A percentile compares a stretch with the other conserved stretches of the same genome.
Conservation (phyloP, 2,888 invertebrate species). For the Eilema depressum region DNA sequence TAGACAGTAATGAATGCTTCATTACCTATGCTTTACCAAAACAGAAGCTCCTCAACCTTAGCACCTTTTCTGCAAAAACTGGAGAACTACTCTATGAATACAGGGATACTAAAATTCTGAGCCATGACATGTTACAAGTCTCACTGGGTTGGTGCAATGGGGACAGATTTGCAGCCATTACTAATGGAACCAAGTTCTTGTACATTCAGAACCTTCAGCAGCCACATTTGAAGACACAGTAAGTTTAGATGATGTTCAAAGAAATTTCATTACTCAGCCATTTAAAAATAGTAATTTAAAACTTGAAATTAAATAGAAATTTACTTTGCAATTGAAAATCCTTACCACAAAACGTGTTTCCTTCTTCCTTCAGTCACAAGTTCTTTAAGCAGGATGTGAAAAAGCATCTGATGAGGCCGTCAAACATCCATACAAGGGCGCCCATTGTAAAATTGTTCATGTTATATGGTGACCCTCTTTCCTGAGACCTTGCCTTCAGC, state of each 20-base stretch:
- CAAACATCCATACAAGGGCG: too few species aligned
- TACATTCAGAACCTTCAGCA: conserved; percentile 74
- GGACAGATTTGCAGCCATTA: conserved; percentile 75
- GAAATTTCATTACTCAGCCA: too few species aligned
- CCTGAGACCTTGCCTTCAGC: too few species aligned
- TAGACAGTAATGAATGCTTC: conserved; percentile 74
- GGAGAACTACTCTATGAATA: conserved; percentile 65
- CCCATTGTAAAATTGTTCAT: too few species aligned
- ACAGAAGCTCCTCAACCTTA: conserved; percentile 51
- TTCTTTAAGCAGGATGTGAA: too few species aligned
- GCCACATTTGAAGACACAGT: conserved; percentile 67
- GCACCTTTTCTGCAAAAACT: conserved; percentile 67
- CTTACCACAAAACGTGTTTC: too few species aligned
- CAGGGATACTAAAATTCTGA: conserved; percentile 35
- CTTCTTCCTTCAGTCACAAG: too few species aligned
- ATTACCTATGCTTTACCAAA: conserved; percentile 55
- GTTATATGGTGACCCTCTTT: too few species aligned
- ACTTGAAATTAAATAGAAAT: too few species aligned
- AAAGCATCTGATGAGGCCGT: too few species aligned
- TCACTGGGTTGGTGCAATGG: conserved; percentile 75
- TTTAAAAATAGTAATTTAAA: too few species aligned
- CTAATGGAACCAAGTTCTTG: conserved; percentile 72
- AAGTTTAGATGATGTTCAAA: conserved; percentile 52
- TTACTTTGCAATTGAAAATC: too few species aligned
- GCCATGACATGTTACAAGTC: conserved; percentile 61